A percentile compares a stretch with the other conserved stretches of the same genome.
Conservation (phyloP, 2,797 vertebrate genomes). For the Microcaecilia unicolor region DNA sequence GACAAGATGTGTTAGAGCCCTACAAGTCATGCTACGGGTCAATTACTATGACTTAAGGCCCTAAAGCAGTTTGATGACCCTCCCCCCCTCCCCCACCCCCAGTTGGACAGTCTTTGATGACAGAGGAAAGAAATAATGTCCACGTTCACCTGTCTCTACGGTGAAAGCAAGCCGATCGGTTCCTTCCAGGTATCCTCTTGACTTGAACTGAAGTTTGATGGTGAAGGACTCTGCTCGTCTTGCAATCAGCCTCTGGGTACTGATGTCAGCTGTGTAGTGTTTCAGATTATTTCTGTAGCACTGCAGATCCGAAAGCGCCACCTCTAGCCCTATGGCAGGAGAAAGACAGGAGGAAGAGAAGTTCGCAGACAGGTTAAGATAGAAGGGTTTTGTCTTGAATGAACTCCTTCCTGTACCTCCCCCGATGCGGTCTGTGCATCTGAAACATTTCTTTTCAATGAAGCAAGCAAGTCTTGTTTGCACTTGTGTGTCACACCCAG, state of each 20-base stretch:
- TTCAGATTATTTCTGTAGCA: conserved; percentile 56
- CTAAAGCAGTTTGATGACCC: too few species aligned
- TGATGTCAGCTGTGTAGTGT: conserved; percentile 70
- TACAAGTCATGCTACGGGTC: too few species aligned
- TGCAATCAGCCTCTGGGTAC: conserved; percentile 54
- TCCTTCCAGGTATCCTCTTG: conserved; percentile 48
- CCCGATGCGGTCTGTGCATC: background rate
- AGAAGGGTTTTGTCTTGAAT: background rate
- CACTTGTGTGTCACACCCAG: too few species aligned
- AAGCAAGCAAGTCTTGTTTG: too few species aligned
- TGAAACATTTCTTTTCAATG: background rate
- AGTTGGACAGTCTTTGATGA: too few species aligned
- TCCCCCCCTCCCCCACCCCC: too few species aligned
- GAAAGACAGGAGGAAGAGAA: background rate
- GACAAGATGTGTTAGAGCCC: too few species aligned
- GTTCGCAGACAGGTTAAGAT: background rate
- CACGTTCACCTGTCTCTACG: conserved; percentile 74
- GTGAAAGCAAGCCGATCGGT: conserved; percentile 52
- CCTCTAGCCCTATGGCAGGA: conserved; percentile 49
- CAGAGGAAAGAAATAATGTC: too few species aligned
- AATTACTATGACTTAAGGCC: too few species aligned
- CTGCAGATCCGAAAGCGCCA: conserved; percentile 57
- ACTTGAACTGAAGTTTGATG: conserved; percentile 59
- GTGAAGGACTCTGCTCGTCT: conserved; percentile 68
- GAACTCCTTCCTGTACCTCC: background rate